Base-by-base conservation (phyloP, 64 coral and sea anemone species). In the Cladopsammia gracilis region DNA sequence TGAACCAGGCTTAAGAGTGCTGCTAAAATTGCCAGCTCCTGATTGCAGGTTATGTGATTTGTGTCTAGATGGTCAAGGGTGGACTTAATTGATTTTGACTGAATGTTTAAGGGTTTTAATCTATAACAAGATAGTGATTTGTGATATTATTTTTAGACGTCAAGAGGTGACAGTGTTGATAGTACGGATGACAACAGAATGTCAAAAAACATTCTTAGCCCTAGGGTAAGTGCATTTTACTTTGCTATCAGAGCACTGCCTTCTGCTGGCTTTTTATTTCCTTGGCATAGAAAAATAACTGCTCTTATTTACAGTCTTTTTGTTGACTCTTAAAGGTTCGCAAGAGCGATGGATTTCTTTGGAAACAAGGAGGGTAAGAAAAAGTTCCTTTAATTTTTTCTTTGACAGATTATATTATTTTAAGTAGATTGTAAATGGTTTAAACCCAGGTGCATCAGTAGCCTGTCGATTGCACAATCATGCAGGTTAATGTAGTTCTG, bases 311-410 rank as follows among this genome's bases (percentile, higher is more conserved):
- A 3, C 57, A 45, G 5, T 48, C 58, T 50, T 74, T 89, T 82
- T 79, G 44, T 88, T 79, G 14, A 86, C 47, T 18, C 49, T 57
- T 50, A 54, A 57, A 97, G 86, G 86, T 84, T 68, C 95, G 95
- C 10, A 93, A 90, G 71, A 94, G 76, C 20, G 89, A 91, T 7
- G 97, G 97, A 64, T 98, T 79, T 58, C 46, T 98, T 25, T 98
- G 79, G 82, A 98, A 98, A 48, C 97, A 98, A 91, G 97, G 97
- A 48, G 97, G 97, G 97, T 98, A 76, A 95, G 93, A 44, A 4
- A 57, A 23, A 34, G 5, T 57, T 51, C 14, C 10, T 80, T 61
- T 53, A 73, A 53, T 71, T 68, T 34, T 73, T 49, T 15, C 14
- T 62, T 80, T 79, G 25, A n/a, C 62, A 12, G 20, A 18, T 54